Evolutionary conservation across 2,888 invertebrate species (phyloP).

Genomic region (Cantharis rustica): DNA sequence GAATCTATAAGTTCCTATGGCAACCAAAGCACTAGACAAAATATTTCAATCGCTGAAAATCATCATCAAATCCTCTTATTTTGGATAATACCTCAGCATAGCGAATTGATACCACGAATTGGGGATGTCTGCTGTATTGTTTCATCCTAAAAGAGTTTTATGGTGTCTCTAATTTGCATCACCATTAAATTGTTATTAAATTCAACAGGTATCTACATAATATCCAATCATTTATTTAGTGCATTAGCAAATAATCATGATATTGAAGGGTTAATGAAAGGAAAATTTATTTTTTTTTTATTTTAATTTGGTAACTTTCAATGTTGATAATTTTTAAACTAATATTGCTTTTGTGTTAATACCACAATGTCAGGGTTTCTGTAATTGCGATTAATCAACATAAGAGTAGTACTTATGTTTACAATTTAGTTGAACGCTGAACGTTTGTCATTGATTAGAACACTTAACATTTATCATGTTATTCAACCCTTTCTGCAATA

Average conservation of each 20-base stretch:
- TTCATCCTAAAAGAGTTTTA: neutral
- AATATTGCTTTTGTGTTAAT: neutral
- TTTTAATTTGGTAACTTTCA: neutral
- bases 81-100: constrained; percentile 2
- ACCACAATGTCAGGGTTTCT: neutral
- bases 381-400: neutral
- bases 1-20: constrained; percentile 22
- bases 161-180: neutral
- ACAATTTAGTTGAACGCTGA: neutral
- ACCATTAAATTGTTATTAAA: neutral
- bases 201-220: neutral
- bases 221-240: neutral
- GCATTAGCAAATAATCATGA: neutral
- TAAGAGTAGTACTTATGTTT: neutral
- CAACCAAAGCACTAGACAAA: constrained; percentile 34
- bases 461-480: constrained; percentile 30
- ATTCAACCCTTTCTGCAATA: constrained; percentile 45
- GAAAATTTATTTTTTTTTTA: neutral
- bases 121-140: neutral
- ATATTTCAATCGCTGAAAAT: constrained; percentile 31
- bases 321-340: neutral
- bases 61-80: constrained; percentile 37
- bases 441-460: constrained; percentile 34
- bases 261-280: neutral
- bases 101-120: constrained; percentile 5